Conservation (phyloP, 2,888 invertebrate species). For the Anoplius nigerrimus region DNA sequence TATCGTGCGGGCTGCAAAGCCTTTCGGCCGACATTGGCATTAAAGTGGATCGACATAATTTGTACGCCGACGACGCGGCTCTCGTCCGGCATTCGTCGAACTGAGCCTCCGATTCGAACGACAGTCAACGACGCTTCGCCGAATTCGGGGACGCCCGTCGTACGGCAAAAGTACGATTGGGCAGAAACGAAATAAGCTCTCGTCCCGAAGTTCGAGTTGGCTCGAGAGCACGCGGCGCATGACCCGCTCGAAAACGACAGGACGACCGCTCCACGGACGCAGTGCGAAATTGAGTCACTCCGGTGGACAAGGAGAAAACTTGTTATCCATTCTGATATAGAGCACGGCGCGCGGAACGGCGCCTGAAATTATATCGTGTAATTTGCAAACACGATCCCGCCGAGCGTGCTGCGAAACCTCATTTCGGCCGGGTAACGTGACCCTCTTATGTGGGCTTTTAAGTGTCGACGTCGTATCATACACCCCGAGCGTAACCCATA, state of each 20-base stretch:
- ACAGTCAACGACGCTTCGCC: no score
- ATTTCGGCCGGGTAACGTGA: slow-evolving; percentile 41
- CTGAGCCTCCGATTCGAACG: no score
- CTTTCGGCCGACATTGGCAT: not conserved
- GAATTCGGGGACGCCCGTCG: no score
- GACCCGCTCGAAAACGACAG: no score
- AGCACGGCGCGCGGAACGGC: not conserved
- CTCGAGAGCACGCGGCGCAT: no score
- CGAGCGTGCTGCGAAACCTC: slow-evolving; percentile 32
- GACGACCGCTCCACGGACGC: no score
- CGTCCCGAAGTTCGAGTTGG: no score
- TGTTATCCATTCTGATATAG: not conserved
- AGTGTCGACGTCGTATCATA: slow-evolving; percentile 28
- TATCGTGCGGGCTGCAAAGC: not conserved
- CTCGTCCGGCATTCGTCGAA: no score
- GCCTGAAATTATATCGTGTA: slow-evolving; percentile 27
- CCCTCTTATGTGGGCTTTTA: slow-evolving; percentile 36
- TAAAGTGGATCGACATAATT: slow-evolving; percentile 3
- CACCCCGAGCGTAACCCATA: slow-evolving; percentile 30
- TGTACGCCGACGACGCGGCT: not conserved
- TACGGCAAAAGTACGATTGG: no score
- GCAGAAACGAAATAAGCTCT: no score
- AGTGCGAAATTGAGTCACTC: no score
- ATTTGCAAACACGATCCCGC: slow-evolving; percentile 29
- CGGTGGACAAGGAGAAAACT: not conserved